Evolutionary conservation across 2,888 invertebrate species (phyloP).

Genomic region (Euspilapteryx auroguttella): DNA sequence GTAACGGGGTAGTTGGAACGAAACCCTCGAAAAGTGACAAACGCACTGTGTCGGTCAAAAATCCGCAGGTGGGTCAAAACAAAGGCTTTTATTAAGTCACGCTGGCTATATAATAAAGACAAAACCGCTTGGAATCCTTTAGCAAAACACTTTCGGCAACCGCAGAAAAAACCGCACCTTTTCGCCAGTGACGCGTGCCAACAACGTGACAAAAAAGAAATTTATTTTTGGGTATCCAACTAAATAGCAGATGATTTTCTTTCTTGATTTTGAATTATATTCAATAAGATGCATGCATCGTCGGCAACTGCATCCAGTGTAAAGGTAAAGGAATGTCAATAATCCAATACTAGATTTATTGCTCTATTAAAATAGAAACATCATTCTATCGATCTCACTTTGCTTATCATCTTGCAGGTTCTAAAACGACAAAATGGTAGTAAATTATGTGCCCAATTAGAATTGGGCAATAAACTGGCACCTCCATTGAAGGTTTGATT

Average conservation of each 20-base stretch:
- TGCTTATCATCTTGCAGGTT: too few species aligned
- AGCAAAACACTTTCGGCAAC: constrained; percentile 31
- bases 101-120: constrained; percentile 26
- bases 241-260: too few species aligned
- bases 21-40: background rate
- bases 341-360: too few species aligned
- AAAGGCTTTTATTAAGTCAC: constrained; percentile 8
- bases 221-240: too few species aligned
- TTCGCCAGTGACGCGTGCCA: constrained; percentile 34
- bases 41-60: background rate
- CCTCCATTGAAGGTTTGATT: constrained; percentile 28
- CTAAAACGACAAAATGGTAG: constrained; percentile 32
- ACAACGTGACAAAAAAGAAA: too few species aligned
- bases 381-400: too few species aligned
- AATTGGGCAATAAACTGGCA: constrained; percentile 33
- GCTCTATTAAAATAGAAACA: too few species aligned
- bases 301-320: too few species aligned
- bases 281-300: too few species aligned
- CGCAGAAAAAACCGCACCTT: constrained; percentile 46
- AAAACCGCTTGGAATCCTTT: constrained; percentile 24
- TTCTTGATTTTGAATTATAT: too few species aligned
- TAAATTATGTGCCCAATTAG: constrained; percentile 34
- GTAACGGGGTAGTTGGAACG: too few species aligned
- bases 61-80: constrained; percentile 1
- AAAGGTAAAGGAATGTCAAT: too few species aligned